Evolutionary conservation across 2,113 vertebrate genomes (phyloP).

Genomic region (Willisornis vidua): DNA sequence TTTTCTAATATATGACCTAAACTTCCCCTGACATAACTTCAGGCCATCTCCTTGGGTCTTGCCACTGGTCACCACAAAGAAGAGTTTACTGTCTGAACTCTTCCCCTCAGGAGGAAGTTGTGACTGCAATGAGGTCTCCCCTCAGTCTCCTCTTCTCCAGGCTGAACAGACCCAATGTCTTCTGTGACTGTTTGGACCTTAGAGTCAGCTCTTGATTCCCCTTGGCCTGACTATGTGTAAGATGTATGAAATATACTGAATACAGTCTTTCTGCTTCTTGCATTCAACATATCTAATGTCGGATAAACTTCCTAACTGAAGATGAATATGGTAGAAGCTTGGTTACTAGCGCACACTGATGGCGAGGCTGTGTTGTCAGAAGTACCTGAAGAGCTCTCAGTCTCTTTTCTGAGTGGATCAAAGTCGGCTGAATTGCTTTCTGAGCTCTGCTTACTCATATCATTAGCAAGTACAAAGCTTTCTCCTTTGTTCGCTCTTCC

Average conservation of each 20-base stretch:
- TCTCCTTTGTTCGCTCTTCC: background rate
- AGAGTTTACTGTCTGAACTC: background rate
- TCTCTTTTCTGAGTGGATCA: slow-evolving; percentile 13
- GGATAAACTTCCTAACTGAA: background rate
- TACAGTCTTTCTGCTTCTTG: background rate
- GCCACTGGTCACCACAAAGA: background rate
- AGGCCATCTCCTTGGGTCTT: background rate
- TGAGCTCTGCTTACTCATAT: slow-evolving; percentile 59
- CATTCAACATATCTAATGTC: background rate
- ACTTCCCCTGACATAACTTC: background rate
- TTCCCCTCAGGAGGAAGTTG: background rate
- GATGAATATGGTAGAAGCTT: background rate
- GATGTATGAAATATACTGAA: background rate
- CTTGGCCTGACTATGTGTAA: background rate
- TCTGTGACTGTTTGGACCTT: background rate
- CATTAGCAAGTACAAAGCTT: slow-evolving; percentile 66
- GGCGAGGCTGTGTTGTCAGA: background rate
- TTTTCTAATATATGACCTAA: background rate
- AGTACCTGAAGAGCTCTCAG: slow-evolving; percentile 12
- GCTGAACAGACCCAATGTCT: background rate
- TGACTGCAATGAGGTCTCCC: background rate
- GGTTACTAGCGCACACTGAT: fast-evolving
- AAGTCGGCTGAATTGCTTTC: background rate
- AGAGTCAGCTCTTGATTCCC: background rate
- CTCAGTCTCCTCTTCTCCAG: background rate